Base-by-base conservation (phyloP, 2,888 invertebrate genomes). In the Orthosia incerta region DNA sequence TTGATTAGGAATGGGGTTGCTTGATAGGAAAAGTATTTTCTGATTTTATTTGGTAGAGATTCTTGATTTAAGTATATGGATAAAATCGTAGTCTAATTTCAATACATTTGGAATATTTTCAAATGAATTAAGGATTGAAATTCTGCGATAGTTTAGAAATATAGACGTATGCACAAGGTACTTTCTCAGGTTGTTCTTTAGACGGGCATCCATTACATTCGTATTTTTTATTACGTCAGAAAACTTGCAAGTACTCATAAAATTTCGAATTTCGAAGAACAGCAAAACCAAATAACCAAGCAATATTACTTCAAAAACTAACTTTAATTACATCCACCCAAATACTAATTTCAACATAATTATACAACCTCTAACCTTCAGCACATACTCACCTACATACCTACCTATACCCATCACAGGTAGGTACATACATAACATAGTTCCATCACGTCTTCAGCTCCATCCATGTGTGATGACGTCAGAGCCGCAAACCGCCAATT, bases 401-500 rank as follows among this genome's bases (percentile, higher is more conserved):
- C 18, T 65, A 60, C 11, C 11, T 66, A 48, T 46, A 71, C 9
- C 26, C 4, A 16, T 48, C 12, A 68, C 26, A 76, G 55, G 13
- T 57, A 76, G 56, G 66, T 61, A 69, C 53, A 61, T 56, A 57
- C 57, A 60, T 45, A 74, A 78, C 31, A 80, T 84, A 86, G 83
- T 79, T 76, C 50, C 66, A 66, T 18, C 71, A 66, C 79, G 78
- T 86, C 84, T 86, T 75, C 59, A 59, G 57, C 65, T 72, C 55
- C 79, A 82, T 73, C 78, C 71, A 80, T 31, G 80, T 85, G 85
- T 84, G 65, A 71, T 79, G 78, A 85, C 69, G 77, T 82, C 82
- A 80, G 71, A 75, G 51, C 92, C 91, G 82, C 91, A 91, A 90
- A 92, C 93, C 93, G 93, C 93, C 93, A 93, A 93, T 93, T 93